phyloP scores from a whole-genome alignment of 2,888 invertebrate species.

The Mermis nigrescens region DNA sequence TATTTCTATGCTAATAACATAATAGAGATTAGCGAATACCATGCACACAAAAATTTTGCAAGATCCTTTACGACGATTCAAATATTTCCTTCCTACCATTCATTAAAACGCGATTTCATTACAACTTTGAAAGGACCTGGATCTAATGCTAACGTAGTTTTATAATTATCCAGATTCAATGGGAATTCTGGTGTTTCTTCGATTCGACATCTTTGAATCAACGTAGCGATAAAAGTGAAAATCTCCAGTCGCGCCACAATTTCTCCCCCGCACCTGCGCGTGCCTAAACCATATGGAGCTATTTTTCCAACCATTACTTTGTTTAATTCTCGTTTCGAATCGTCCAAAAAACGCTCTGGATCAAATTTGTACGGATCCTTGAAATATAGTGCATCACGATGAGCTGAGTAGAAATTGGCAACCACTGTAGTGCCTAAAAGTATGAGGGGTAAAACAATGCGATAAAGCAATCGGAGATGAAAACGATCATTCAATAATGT shows the following conservation, averaged over 20 bases:
- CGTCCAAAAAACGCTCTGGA: conserved; percentile 21
- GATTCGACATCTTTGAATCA: conserved; percentile 9
- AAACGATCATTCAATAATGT: too few relatives aligned
- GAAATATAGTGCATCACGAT: conserved; percentile 20
- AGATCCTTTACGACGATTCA: too few relatives aligned
- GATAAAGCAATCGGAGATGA: too few relatives aligned
- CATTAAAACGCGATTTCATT: background rate
- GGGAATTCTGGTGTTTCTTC: background rate
- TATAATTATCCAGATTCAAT: conserved; percentile 8
- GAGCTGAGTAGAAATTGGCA: conserved; percentile 20
- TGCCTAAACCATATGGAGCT: conserved; percentile 12
- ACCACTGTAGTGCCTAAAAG: conserved; percentile 17
- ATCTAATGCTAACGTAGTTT: conserved; percentile 7
- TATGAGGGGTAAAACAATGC: too few relatives aligned
- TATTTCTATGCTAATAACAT: too few relatives aligned
- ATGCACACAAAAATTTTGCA: too few relatives aligned
- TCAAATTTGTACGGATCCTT: conserved; percentile 21
- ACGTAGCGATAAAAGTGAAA: conserved; percentile 11
- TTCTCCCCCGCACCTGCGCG: conserved; percentile 13
- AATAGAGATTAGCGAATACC: too few relatives aligned
- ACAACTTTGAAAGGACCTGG: conserved; percentile 10
- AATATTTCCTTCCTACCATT: too few relatives aligned
- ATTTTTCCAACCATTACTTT: background rate
- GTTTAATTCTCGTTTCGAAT: background rate
- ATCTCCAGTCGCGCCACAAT: conserved; percentile 11